Evolutionary conservation across 2,888 invertebrate genomes (phyloP), one percentile per base, ranked within the genome.

Genomic region (Agrotis puta): DNA sequence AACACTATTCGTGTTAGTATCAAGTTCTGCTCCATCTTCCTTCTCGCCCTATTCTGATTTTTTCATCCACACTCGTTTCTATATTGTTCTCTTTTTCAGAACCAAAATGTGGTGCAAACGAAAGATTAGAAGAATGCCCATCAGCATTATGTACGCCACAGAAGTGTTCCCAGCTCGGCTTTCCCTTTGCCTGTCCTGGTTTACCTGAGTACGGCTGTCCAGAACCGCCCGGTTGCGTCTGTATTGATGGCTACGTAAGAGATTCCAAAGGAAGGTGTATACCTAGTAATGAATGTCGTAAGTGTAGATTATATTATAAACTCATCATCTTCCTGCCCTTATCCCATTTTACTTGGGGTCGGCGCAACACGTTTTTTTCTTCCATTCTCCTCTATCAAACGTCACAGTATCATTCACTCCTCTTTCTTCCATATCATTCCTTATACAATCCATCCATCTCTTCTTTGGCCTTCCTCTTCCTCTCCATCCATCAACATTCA

Each of bases 51-150:
- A 39, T 39, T 39, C 11, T 39, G 11, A 2, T 1, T 39, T 39
- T 11, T 39, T 39, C 9, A 2, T 39, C 9, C 33, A 27, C 7
- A 33, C 7, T 33, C 7, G 9, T 33, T 11, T 20, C 14, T 56
- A 57, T 18, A 57, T n/a, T n/a, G n/a, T n/a, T n/a, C n/a, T n/a
- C 18, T 22, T 20, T 20, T 27, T 39, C 18, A 81, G 80, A 59
- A 64, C 71, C 73, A n/a, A 63, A 3, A 13, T 81, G 80, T 61
- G 63, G 70, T 22, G 70, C 13, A 14, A 58, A 83, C 45, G 82
- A 85, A 63, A 77, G 75, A 67, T 72, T 64, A 4, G 81, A 74
- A 18, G 2, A 74, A 20, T 85, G 85, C 18, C 82, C 85, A 11
- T 22, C 64, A 3, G 45, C 57, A 1, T 22, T 77, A 4, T 85